Conservation (phyloP, 2,797 vertebrate species). For the Amphiprion clarkii region DNA sequence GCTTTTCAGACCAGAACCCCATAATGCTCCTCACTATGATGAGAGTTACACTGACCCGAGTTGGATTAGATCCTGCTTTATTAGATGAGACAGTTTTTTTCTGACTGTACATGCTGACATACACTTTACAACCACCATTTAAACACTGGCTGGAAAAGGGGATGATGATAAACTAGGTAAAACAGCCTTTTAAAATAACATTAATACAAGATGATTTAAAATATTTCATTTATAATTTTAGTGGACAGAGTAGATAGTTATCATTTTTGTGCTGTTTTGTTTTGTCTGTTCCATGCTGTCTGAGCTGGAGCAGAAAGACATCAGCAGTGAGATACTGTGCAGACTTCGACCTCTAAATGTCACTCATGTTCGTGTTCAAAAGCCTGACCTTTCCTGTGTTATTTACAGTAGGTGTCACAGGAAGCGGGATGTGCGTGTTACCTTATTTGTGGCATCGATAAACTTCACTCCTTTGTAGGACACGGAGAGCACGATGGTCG, state of each 20-base stretch:
- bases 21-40: no score
- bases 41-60: no score
- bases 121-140: no score
- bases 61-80: no score
- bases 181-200: no score
- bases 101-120: no score
- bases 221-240: no score
- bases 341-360: slow-evolving; percentile 32
- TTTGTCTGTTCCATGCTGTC: slow-evolving; percentile 27
- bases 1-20: no score
- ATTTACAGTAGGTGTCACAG: slow-evolving; percentile 29
- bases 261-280: slow-evolving; percentile 6
- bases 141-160: no score
- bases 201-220: no score
- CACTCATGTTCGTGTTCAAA: slow-evolving; percentile 23
- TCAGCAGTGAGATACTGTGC: background rate
- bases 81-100: no score
- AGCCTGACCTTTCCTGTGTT: slow-evolving; percentile 57
- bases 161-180: no score
- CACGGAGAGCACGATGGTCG: slow-evolving; percentile 97
- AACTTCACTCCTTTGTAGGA: slow-evolving; percentile 99
- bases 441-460: slow-evolving; percentile 99
- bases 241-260: background rate
- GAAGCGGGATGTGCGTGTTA: slow-evolving; percentile 63
- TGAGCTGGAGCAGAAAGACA: slow-evolving; percentile 10